Base-by-base conservation (phyloP, 2,888 invertebrate genomes). In the Yponomeuta evonymella region DNA sequence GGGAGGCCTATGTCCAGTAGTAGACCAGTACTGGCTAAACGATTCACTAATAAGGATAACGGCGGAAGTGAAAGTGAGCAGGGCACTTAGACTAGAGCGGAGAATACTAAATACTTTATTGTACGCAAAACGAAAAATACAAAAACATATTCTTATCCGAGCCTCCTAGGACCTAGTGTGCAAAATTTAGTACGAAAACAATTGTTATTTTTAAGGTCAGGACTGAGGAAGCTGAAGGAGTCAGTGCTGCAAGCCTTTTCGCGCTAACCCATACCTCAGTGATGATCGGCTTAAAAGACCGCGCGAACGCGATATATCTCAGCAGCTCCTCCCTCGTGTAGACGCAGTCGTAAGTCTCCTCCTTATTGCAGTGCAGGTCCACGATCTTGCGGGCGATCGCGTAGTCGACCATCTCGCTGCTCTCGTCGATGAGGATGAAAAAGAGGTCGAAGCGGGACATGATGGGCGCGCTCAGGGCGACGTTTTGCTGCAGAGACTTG, bases 381-480 rank as follows among this genome's bases (percentile, higher is more conserved):
- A 99, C 95, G 72, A 99, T 99, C 82, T 98, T 97, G 74, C 97
- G 94, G 0, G 99, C 99, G 73, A 99, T 99, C 0, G 99, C 98
- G 82, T 98, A 99, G 88, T 99, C 99, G 0, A 97, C 95, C 77
- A 98, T 94, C 91, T 95, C 88, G 51, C 88, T 89, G 81, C 98
- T 97, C 84, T 99, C 99, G 83, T 99, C 99, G 2, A 99, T 97
- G 1, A 99, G 93, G 76, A 99, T 98, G 89, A 99, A 99, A 92
- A 99, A 99, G 23, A 99, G 92, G 89, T 99, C 99, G 87, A 99
- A 99, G 76, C 99, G 94, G 0, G 99, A 99, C 99, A 99, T 99
- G 79, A 99, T 98, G 0, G 99, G 99, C 0, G 99, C 98, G 0
- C 97, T 96, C 23, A 99, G 90, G 0, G 95, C 94, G 2, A 99